Conservation (phyloP, 2,888 invertebrate genomes). For the Cephus pygmeus region DNA sequence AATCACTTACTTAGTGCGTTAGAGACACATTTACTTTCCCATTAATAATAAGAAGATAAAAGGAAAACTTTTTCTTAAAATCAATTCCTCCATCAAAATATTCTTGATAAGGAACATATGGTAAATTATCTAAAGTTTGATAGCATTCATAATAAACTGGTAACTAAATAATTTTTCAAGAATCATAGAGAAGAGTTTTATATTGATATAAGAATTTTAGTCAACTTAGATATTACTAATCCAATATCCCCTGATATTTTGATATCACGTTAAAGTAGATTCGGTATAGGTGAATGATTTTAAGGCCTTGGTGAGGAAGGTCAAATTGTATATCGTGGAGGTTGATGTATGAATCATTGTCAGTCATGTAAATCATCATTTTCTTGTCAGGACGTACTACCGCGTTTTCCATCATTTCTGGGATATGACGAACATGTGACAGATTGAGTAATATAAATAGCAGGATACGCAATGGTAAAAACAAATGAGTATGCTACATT, state of each 20-base stretch:
- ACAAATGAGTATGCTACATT: neutral
- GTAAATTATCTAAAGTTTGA: too few species aligned
- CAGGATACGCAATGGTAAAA: neutral
- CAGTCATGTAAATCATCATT: neutral
- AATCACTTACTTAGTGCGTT: too few species aligned
- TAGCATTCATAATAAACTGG: neutral
- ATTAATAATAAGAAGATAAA: too few species aligned
- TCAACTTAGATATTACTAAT: neutral
- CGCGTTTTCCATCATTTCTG: neutral
- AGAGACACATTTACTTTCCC: too few species aligned
- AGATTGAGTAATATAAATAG: neutral
- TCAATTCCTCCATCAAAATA: too few species aligned
- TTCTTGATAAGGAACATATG: too few species aligned
- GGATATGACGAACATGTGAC: neutral
- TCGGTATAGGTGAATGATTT: neutral
- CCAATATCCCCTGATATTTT: neutral
- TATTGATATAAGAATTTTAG: neutral
- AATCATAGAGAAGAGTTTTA: neutral
- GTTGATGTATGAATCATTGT: neutral
- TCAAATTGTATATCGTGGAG: neutral
- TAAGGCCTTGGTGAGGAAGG: neutral
- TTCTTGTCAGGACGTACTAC: neutral
- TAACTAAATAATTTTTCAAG: neutral
- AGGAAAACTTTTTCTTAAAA: too few species aligned
- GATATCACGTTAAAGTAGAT: neutral